These are phyloP conservation scores for Nannospalax galili DNA, from an alignment of 2,113 vertebrate genomes.

Conservation along the genomic window DNA sequence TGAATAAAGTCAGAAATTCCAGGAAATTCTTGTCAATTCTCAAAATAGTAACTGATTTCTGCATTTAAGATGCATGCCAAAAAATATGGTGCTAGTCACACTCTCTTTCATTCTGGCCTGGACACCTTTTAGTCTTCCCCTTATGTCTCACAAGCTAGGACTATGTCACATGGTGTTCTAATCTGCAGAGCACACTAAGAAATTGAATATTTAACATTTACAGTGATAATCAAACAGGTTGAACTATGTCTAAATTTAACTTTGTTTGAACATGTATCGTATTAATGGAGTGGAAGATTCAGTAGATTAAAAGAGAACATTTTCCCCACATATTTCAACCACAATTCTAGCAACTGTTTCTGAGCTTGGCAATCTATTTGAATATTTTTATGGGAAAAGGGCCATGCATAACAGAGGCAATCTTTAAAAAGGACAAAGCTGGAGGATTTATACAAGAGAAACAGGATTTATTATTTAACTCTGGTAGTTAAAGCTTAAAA, in stretches of 20 bases:
- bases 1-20: neutral
- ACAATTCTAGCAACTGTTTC: slow-evolving; percentile 19
- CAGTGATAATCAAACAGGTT: neutral
- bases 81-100: neutral
- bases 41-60: too few relatives aligned
- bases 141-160: neutral
- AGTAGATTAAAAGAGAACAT: slow-evolving; percentile 32
- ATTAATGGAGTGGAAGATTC: neutral
- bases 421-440: neutral
- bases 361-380: neutral
- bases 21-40: neutral
- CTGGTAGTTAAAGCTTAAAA: neutral
- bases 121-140: neutral
- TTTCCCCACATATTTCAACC: neutral
- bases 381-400: slow-evolving; percentile 40
- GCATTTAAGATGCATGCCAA: slow-evolving; percentile 6
- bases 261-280: neutral
- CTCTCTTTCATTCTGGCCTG: neutral
- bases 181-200: too few relatives aligned
- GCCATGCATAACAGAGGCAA: neutral
- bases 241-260: neutral
- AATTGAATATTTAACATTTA: neutral
- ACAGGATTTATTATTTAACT: slow-evolving; percentile 36
- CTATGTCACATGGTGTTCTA: neutral
- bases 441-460: neutral